These are phyloP conservation scores for Drosophila chauvacae DNA, from an alignment of 1,140 invertebrate species.

Conservation along the genomic window DNA sequence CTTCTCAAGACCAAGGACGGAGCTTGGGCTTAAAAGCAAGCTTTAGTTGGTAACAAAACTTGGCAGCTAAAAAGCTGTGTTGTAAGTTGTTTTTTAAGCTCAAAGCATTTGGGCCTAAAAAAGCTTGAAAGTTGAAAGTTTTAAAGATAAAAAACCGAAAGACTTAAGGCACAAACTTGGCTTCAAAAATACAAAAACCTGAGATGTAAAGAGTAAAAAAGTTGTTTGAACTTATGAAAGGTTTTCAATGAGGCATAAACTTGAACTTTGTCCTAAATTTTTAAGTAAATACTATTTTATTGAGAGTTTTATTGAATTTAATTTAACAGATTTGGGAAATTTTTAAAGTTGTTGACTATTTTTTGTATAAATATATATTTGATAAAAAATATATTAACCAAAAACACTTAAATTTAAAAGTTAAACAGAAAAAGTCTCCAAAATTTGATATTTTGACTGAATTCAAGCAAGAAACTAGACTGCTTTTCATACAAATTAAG, in stretches of 20 bases:
- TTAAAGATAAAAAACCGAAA: neutral
- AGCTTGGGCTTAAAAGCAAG: neutral
- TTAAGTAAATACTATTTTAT: neutral
- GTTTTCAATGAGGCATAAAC: neutral
- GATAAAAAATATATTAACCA: neutral
- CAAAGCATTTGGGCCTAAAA: neutral
- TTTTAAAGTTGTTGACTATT: neutral
- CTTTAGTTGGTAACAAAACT: constrained; percentile 1
- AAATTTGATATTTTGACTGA: neutral
- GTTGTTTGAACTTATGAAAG: neutral
- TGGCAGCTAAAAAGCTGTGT: neutral
- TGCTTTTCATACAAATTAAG: neutral
- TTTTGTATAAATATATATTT: too few relatives aligned
- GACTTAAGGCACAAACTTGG: constrained; percentile 3
- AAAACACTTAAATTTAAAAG: neutral
- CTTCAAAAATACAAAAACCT: neutral
- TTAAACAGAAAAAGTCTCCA: rapidly evolving
- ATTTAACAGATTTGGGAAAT: neutral
- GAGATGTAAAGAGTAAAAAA: neutral
- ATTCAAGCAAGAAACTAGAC: too few relatives aligned
- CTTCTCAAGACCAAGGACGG: neutral
- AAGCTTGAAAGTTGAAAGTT: neutral
- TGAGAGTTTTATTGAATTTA: neutral
- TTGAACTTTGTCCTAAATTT: neutral
- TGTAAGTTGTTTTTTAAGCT: neutral